Percentiles rank a stretch among this genome's conserved stretches.
Conservation (phyloP, 2,113 vertebrate species). For the Neodontobutis hainanensis region DNA sequence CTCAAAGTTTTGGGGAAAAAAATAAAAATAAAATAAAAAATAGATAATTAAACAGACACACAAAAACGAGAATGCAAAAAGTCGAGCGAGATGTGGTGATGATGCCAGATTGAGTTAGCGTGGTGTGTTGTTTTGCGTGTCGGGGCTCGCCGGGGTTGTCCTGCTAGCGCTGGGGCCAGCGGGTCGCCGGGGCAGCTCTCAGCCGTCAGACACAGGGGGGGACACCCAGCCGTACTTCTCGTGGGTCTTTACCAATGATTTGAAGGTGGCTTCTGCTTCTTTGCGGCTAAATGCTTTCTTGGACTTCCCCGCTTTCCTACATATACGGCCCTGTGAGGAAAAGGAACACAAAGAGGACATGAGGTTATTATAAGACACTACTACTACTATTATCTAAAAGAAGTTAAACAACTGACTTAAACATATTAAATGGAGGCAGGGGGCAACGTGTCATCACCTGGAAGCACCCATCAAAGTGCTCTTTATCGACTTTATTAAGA, state of each 20-base stretch:
- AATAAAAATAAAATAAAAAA: constrained; percentile 4
- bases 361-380: constrained; percentile 5
- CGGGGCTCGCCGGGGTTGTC: constrained; percentile 56
- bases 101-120: constrained; percentile 65
- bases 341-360: constrained; percentile 2
- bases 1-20: constrained; percentile 11
- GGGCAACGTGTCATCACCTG: too few relatives aligned
- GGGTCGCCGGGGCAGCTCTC: constrained; percentile 61
- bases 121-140: constrained; percentile 68
- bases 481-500: too few relatives aligned
- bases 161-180: constrained; percentile 44
- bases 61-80: constrained; percentile 8
- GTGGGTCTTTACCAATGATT: constrained; percentile 99
- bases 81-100: constrained; percentile 42
- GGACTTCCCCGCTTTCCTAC: constrained; percentile 97
- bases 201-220: constrained; percentile 96
- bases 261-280: constrained; percentile 98
- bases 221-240: constrained; percentile 99
- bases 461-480: too few relatives aligned
- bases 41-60: constrained; percentile 24
- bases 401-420: too few relatives aligned
- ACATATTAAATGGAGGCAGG: too few relatives aligned
- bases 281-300: constrained; percentile 99
- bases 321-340: constrained; percentile 90
- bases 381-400: too few relatives aligned